Percentiles rank a stretch among this genome's conserved stretches.
These are phyloP conservation scores for Coptotermes formosanus DNA, from an alignment of 1,140 invertebrate species.

Conservation along the genomic window DNA sequence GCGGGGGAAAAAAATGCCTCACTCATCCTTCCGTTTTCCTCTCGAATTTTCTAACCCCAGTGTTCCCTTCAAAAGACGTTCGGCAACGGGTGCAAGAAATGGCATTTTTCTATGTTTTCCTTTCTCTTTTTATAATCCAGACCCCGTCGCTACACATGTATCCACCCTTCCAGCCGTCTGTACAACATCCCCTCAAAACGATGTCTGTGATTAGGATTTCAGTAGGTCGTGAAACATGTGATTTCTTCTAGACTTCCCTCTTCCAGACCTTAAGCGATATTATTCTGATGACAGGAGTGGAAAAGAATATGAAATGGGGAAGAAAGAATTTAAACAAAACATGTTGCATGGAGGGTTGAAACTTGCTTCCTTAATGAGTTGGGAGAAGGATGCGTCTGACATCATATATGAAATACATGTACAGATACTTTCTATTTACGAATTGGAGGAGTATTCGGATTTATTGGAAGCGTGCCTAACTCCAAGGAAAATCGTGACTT, in stretches of 20 bases:
- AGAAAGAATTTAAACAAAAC: neutral
- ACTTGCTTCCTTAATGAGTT: neutral
- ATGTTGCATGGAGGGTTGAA: neutral
- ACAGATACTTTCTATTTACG: neutral
- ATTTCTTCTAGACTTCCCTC: neutral
- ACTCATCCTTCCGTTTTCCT: neutral
- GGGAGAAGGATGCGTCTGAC: neutral
- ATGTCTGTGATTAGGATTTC: conserved; percentile 15
- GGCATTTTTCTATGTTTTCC: neutral
- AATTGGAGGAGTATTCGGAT: neutral
- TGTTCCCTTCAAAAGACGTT: neutral
- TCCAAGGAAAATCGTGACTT: neutral
- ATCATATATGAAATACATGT: neutral
- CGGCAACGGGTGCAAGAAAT: conserved; percentile 1
- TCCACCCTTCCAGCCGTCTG: neutral
- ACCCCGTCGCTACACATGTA: neutral
- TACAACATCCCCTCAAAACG: neutral
- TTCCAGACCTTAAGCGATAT: neutral
- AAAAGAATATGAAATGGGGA: neutral
- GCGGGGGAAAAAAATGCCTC: neutral
- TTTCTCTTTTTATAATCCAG: neutral
- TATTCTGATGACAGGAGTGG: neutral
- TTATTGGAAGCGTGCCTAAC: neutral
- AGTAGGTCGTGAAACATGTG: neutral
- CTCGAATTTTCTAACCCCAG: neutral